Evolutionary conservation across 1,140 invertebrate species (phyloP), one percentile per base, ranked within the genome.

Genomic region (Neomicropteryx cornuta): DNA sequence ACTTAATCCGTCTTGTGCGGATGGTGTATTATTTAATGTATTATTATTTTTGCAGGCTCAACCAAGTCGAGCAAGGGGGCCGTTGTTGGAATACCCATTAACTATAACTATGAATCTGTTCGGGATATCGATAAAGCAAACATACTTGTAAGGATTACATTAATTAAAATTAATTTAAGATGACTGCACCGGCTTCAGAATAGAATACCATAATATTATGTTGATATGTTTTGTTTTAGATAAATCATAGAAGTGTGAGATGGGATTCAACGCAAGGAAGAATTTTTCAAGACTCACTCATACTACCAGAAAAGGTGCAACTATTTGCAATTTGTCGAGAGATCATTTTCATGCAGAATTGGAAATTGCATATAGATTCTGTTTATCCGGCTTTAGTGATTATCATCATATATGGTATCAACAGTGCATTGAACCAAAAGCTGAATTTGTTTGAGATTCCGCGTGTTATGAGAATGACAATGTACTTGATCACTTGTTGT

Each of bases 311-410:
- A 29, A 73, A 82, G 30, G 83, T 83, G 4, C 73, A 86, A 51
- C 71, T 82, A 38, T 89, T 84, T 68, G 83, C 75, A 8, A 75
- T 89, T 17, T 83, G 81, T 35, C 68, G 76, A 40, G 76, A 87
- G 63, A 70, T 89, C 29, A 52, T 77, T 35, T 66, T 71, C 51
- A 55, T 67, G 8, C 58, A 76, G 35, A 73, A 72, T 5, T 53
- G 69, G 32, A 68, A 75, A 44, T 46, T 76, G 5, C 50, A 72
- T 11, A 50, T 70, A 29, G 70, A 75, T 47, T 71, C 66, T 3
- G 33, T 62, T 3, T 71, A 68, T 47, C 66, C 63, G 39, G 55
- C 63, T 38, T 11, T 54, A 1, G 54, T 58, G 27, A 49, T 76
- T 35, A 45, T 73, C 20, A 48, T 55, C 31, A 54, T 59, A 3